These are phyloP conservation scores for Sebastiscus albofasciatus DNA, from an alignment of 2,797 vertebrate genomes.

Conservation along the genomic window DNA sequence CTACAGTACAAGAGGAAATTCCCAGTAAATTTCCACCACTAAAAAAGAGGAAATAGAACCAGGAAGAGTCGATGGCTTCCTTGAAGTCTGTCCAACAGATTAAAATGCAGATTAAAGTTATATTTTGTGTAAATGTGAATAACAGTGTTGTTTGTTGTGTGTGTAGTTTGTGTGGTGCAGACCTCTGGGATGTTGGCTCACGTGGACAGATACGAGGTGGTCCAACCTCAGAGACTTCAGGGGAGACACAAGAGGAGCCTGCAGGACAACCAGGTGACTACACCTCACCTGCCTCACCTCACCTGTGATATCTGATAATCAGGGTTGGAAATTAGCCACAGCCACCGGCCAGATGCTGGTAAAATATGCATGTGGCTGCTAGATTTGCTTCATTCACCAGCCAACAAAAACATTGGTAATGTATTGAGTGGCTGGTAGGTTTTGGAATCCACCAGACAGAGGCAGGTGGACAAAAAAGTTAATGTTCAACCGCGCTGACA, in stretches of 20 bases:
- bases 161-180: conserved; percentile 53
- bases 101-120: neutral
- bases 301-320: neutral
- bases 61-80: neutral
- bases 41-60: neutral
- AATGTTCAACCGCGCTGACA: no score
- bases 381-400: no score
- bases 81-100: neutral
- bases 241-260: conserved; percentile 66
- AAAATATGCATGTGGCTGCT: no score
- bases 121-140: neutral
- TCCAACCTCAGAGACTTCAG: conserved; percentile 76
- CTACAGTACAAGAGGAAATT: neutral
- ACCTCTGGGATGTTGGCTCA: conserved; percentile 55
- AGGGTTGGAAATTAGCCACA: no score
- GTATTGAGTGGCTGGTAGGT: no score
- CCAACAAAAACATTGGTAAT: no score
- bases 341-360: no score
- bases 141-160: neutral
- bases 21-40: neutral
- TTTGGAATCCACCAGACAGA: no score
- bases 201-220: conserved; percentile 77
- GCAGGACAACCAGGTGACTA: conserved; percentile 62
- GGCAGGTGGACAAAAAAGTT: no score
- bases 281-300: neutral